phyloP scores from a whole-genome alignment of 2,113 vertebrate genomes.

The Raja brachyura region DNA sequence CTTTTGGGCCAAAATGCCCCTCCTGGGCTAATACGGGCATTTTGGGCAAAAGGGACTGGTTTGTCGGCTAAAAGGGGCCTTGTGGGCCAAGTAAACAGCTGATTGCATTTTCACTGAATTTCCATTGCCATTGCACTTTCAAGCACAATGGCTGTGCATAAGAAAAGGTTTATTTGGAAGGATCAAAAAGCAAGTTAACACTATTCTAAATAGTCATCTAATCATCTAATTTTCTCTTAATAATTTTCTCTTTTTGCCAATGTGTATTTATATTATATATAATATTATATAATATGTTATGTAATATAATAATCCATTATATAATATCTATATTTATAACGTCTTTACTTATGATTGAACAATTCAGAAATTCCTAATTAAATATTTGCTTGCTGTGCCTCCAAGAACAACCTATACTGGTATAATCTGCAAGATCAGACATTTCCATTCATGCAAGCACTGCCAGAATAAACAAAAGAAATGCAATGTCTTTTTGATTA shows the following conservation, averaged over 20 bases:
- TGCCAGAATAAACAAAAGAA: background rate
- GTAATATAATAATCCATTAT: too few species aligned
- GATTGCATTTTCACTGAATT: too few species aligned
- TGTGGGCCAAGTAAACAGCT: too few species aligned
- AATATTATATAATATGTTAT: too few species aligned
- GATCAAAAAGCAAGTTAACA: background rate
- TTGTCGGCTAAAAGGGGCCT: too few species aligned
- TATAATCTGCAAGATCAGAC: background rate
- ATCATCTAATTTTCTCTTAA: background rate
- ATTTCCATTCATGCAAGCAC: slow-evolving; percentile 7
- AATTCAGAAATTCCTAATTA: slow-evolving; percentile 8
- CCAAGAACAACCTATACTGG: background rate
- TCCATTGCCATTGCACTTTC: too few species aligned
- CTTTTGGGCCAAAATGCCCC: too few species aligned
- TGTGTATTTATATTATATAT: background rate
- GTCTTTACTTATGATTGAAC: slow-evolving; percentile 1
- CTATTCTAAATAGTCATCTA: slow-evolving; percentile 14
- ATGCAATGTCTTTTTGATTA: slow-evolving; percentile 18
- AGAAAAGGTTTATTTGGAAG: background rate
- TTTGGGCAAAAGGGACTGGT: too few species aligned
- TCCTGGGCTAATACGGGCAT: too few species aligned
- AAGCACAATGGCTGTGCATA: background rate
- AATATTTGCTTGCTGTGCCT: background rate
- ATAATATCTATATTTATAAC: background rate
- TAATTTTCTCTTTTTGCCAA: slow-evolving; percentile 9